Evolutionary conservation across 2,888 invertebrate species (phyloP).

Genomic region (Eupsilia transversa): DNA sequence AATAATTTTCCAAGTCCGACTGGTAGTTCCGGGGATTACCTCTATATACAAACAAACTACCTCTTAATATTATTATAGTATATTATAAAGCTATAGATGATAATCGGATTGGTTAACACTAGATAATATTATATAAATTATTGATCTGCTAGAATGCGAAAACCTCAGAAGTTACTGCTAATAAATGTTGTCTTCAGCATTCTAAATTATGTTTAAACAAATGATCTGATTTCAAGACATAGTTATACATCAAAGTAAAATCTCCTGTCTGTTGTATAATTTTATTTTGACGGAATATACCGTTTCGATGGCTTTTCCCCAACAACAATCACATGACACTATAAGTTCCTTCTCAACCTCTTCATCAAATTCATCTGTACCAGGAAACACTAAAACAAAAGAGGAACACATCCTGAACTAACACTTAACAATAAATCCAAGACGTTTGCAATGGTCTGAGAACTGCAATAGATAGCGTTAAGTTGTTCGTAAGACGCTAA

Average conservation of each 20-base stretch:
- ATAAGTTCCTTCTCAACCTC: background rate
- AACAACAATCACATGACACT: background rate
- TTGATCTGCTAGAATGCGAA: background rate
- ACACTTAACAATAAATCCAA: conserved; percentile 52
- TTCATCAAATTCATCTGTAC: background rate
- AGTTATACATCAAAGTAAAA: background rate
- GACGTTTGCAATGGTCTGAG: conserved; percentile 39
- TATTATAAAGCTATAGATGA: no score
- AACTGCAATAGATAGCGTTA: conserved; percentile 55
- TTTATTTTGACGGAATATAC: background rate
- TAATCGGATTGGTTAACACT: background rate
- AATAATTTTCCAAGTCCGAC: no score
- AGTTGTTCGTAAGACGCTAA: conserved; percentile 38
- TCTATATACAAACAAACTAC: no score
- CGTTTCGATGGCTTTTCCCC: background rate
- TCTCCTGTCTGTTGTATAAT: background rate
- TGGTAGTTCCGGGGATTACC: no score
- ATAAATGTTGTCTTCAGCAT: background rate
- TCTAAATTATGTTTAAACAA: background rate
- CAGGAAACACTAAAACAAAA: conserved; percentile 15
- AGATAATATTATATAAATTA: background rate
- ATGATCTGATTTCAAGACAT: no score
- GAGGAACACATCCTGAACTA: conserved; percentile 10
- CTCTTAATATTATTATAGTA: no score
- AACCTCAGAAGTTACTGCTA: background rate